phyloP scores from a whole-genome alignment of 2,797 vertebrate genomes.

The Anguilla megastoma region DNA sequence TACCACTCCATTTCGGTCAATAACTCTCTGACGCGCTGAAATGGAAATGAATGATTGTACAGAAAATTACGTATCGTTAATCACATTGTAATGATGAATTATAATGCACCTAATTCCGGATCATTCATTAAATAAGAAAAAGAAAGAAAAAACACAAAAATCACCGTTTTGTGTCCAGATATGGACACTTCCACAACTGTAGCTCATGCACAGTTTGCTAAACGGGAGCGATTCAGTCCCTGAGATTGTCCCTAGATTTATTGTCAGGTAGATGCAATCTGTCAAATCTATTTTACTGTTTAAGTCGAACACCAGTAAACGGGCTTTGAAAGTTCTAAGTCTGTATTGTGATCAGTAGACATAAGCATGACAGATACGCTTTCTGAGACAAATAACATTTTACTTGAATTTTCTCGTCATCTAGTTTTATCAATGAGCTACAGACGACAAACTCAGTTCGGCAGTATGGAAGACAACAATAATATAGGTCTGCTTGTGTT shows the following conservation, averaged over 20 bases:
- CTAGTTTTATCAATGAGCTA: background rate
- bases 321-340: background rate
- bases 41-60: background rate
- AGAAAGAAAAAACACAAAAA: background rate
- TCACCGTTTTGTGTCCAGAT: background rate
- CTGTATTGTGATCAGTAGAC: background rate
- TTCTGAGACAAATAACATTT: background rate
- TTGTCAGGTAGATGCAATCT: background rate
- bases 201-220: background rate
- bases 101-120: background rate
- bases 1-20: constrained; percentile 77
- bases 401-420: background rate
- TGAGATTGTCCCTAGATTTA: background rate
- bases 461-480: no score
- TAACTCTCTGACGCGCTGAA: constrained; percentile 14
- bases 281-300: background rate
- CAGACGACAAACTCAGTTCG: no score
- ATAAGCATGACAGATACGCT: background rate
- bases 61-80: background rate
- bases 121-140: background rate
- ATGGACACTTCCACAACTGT: background rate
- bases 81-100: background rate
- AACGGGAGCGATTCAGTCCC: background rate
- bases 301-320: background rate
- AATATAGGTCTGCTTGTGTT: no score